Base-by-base conservation (phyloP, 1,140 invertebrate species). In the Bicyclus anynana region DNA sequence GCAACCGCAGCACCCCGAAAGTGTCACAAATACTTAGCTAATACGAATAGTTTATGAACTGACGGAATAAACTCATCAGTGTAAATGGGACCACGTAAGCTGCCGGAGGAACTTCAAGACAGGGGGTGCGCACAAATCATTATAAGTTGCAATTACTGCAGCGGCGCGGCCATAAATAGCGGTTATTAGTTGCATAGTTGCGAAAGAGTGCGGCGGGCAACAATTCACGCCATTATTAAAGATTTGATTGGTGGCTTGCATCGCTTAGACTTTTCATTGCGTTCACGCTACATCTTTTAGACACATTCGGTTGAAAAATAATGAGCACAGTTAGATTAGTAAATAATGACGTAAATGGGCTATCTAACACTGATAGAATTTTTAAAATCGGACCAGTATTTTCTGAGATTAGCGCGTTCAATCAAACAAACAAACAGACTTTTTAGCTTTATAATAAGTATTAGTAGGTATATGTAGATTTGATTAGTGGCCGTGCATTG, bases 141-240 rank as follows among this genome's bases (percentile, higher is more conserved):
- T 68, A 72, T 76, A 79, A 75, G 66, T 74, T 73, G 81, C 79
- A 84, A 84, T 82, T 82, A 84, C 73, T 59, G 60, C 62, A 65
- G 56, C 59, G 61, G 50, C 59, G 65, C 57, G 47, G 65, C 65
- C 78, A 76, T 81, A 81, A 80, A 81, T 80, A 80, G 62, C 62
- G 47, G 69, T 74, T 82, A 84, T 84, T 82, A 80, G 74, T 67
- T 77, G 75, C 80, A 84, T 81, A 84, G 74, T 84, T 84, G 71
- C 9, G 58, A 69, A 77, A 80, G 69, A 80, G 71, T 76, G 73
- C 64, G 52, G 47, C 54, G 49, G 57, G 60, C 62, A 61, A 58
- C 59, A 53, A 57, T 59, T 53, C 60, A 59, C 49, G 35, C 48
- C 47, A 62, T 65, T 74, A 56, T 52, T 56, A 56, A 62, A 62